A percentile compares a stretch with the other conserved stretches of the same genome.
Conservation (phyloP, 2,888 invertebrate species). For the Nasonia oneida region DNA sequence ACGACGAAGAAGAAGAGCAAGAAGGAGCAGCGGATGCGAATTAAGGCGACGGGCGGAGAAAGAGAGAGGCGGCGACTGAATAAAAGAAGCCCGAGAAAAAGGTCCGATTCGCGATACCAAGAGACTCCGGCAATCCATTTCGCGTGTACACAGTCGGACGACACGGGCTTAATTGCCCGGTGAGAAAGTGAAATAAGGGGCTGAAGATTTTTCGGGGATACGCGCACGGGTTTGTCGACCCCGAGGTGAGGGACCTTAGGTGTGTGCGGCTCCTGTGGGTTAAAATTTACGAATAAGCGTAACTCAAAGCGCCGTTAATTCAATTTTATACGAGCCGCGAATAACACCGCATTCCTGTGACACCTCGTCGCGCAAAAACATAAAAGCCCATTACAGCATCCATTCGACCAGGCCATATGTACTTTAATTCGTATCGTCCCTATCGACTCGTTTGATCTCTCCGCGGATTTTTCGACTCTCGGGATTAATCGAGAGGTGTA, state of each 20-base stretch:
- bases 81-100: not conserved
- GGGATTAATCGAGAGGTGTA: not conserved
- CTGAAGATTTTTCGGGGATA: not conserved
- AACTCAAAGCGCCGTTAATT: too few relatives aligned
- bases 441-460: conserved; percentile 21
- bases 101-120: not conserved
- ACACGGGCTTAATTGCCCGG: not conserved
- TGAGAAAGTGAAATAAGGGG: not conserved
- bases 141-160: not conserved
- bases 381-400: not conserved
- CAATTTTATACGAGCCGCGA: not conserved
- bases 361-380: not conserved
- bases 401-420: not conserved
- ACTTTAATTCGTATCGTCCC: conserved; percentile 37
- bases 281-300: too few relatives aligned
- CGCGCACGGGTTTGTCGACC: not conserved
- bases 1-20: not conserved
- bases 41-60: not conserved
- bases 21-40: not conserved
- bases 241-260: not conserved
- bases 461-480: not conserved
- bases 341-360: not conserved
- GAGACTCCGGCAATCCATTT: not conserved
- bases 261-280: too few relatives aligned
- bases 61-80: not conserved